phyloP scores from a whole-genome alignment of 1,140 invertebrate species.

The Elymnias hypermnestra region DNA sequence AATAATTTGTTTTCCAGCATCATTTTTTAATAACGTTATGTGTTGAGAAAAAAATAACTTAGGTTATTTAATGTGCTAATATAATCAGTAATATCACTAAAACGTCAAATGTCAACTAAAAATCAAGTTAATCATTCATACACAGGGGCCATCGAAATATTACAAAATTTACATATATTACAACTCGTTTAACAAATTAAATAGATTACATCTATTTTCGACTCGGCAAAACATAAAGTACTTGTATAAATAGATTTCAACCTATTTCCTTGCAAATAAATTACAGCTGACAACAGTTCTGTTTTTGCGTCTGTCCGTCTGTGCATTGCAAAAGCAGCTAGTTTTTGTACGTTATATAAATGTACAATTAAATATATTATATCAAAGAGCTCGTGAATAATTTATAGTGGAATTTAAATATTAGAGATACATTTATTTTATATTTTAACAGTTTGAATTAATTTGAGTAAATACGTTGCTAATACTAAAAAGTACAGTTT shows the following conservation, averaged over 20 bases:
- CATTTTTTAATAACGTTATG: too few relatives aligned
- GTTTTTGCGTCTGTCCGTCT: neutral
- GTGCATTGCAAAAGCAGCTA: neutral
- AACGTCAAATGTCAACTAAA: too few relatives aligned
- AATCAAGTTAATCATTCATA: too few relatives aligned
- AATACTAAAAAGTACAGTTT: too few relatives aligned
- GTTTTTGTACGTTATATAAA: constrained; percentile 65
- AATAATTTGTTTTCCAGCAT: too few relatives aligned
- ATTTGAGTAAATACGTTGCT: too few relatives aligned
- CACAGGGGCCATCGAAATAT: too few relatives aligned
- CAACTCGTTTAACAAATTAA: neutral
- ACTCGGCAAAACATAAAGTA: constrained; percentile 1
- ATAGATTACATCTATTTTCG: neutral
- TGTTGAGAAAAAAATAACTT: too few relatives aligned
- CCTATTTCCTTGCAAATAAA: constrained; percentile 1
- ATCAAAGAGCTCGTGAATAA: constrained; percentile 63
- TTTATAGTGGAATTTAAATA: constrained; percentile 54
- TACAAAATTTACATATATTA: too few relatives aligned
- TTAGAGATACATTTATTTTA: constrained; percentile 29
- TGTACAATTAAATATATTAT: constrained; percentile 42
- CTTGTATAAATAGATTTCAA: neutral
- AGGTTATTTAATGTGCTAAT: too few relatives aligned
- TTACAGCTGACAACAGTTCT: constrained; percentile 1
- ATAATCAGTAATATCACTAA: too few relatives aligned
- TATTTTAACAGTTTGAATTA: too few relatives aligned